Conservation (phyloP, 1,140 invertebrate species). For the Drosophila insularis region DNA sequence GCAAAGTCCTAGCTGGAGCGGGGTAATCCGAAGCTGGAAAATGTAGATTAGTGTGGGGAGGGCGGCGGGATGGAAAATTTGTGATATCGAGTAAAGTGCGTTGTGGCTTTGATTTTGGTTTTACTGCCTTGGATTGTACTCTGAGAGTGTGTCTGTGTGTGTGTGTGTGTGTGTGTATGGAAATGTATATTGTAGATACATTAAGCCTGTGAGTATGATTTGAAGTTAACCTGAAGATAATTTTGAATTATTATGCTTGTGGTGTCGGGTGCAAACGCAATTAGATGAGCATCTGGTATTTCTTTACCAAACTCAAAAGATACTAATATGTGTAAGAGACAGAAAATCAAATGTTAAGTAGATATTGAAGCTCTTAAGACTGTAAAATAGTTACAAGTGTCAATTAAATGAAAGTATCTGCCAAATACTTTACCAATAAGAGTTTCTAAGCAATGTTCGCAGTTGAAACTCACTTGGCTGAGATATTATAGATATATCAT, state of each 20-base stretch:
- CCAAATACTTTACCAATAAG: no score
- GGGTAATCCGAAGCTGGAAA: not conserved
- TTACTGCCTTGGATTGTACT: not conserved
- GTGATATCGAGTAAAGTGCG: slow-evolving; percentile 56
- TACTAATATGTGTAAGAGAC: slow-evolving; percentile 3
- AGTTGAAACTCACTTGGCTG: no score
- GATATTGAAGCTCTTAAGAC: no score
- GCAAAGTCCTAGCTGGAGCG: no score
- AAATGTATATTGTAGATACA: slow-evolving; percentile 46
- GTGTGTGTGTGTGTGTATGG: not conserved
- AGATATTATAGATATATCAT: no score
- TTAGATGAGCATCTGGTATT: not conserved
- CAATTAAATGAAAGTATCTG: no score
- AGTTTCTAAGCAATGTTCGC: no score
- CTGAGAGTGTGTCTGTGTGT: not conserved
- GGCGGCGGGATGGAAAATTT: slow-evolving; percentile 27
- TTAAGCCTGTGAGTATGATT: slow-evolving; percentile 34
- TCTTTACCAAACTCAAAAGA: slow-evolving; percentile 36
- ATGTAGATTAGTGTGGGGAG: not conserved
- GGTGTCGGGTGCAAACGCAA: not conserved
- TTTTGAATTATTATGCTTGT: slow-evolving; percentile 8
- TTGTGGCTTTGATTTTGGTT: slow-evolving; percentile 55
- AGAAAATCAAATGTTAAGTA: no score
- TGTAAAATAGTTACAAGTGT: no score
- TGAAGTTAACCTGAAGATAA: slow-evolving; percentile 20